phyloP scores from a whole-genome alignment of 2,888 invertebrate species.

The Cryptus viduatorius region DNA sequence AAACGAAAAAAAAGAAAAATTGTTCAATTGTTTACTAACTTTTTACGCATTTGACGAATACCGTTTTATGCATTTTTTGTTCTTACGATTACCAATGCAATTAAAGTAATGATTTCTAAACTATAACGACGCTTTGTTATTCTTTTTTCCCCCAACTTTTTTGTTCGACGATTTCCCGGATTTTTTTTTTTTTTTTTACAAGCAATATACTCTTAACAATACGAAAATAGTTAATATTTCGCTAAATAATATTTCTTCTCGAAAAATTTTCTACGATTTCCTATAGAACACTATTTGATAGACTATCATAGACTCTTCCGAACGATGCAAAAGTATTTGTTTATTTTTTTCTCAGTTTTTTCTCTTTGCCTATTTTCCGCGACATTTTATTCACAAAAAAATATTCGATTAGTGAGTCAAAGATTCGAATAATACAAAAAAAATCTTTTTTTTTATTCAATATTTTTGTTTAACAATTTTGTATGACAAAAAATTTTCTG shows the following conservation, averaged over 20 bases:
- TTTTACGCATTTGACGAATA: not conserved
- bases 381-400: too few relatives aligned
- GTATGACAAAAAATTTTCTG: too few relatives aligned
- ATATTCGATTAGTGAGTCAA: too few relatives aligned
- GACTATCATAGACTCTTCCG: too few relatives aligned
- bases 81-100: not conserved
- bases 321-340: too few relatives aligned
- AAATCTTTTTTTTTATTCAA: too few relatives aligned
- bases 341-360: not conserved
- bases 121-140: not conserved
- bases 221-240: not conserved
- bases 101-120: not conserved
- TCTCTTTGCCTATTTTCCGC: too few relatives aligned
- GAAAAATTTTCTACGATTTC: too few relatives aligned
- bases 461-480: too few relatives aligned
- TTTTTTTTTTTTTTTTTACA: not conserved
- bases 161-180: not conserved
- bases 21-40: not conserved
- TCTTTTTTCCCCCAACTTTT: not conserved
- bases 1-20: slow-evolving; percentile 13
- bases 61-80: not conserved
- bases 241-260: not conserved
- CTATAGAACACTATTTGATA: too few relatives aligned
- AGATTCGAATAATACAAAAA: too few relatives aligned
- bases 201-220: too few relatives aligned